A percentile compares a stretch with the other conserved stretches of the same genome.
These are phyloP conservation scores for Protobothrops mucrosquamatus DNA, from an alignment of 2,113 vertebrate genomes.

Conservation along the genomic window DNA sequence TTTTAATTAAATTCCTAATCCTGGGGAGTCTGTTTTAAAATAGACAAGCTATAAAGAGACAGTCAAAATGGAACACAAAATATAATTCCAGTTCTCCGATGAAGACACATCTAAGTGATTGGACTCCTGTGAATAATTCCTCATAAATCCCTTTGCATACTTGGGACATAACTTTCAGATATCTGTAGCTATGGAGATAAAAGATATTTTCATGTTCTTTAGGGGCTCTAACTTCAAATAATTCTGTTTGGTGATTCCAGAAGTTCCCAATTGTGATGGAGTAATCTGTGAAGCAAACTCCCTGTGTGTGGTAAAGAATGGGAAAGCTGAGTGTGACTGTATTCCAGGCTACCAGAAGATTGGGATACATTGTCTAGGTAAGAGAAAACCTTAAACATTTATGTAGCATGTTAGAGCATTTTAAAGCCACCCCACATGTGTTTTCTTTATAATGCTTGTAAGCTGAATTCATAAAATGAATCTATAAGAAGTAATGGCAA, in stretches of 20 bases:
- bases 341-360: constrained; percentile 73
- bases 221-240: background rate
- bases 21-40: background rate
- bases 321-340: constrained; percentile 73
- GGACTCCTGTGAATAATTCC: background rate
- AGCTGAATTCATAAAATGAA: background rate
- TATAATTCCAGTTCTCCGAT: background rate
- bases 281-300: constrained; percentile 72
- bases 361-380: constrained; percentile 61
- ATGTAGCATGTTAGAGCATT: background rate
- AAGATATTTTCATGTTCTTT: background rate
- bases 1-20: background rate
- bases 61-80: background rate
- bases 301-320: constrained; percentile 71
- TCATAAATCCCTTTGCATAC: background rate
- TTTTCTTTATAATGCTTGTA: background rate
- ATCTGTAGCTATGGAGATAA: background rate
- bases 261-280: constrained; percentile 69
- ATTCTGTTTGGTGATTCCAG: constrained; percentile 66
- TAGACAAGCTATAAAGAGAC: background rate
- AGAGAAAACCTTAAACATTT: constrained; percentile 19
- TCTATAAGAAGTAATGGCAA: background rate
- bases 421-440: background rate
- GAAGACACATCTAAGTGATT: background rate
- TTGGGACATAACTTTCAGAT: background rate